Conservation (phyloP, 1,140 invertebrate species). For the Antheraea pernyi region DNA sequence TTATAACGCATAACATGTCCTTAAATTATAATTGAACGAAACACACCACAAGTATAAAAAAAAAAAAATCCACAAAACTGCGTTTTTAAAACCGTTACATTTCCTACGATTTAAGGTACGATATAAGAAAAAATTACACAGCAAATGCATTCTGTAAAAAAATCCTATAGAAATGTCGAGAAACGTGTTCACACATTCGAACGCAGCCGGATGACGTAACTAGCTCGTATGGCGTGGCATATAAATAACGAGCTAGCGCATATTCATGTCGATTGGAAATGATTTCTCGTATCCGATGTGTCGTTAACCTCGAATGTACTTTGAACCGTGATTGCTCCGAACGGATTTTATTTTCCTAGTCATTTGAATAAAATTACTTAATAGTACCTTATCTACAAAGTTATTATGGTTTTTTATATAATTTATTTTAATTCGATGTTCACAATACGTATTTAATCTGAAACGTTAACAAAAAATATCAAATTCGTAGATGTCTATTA, state of each 20-base stretch:
- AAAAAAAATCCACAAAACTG: no score
- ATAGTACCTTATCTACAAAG: neutral
- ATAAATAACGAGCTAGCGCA: conserved; percentile 2
- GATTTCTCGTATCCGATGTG: neutral
- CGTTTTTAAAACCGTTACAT: no score
- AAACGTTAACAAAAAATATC: no score
- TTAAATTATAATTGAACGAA: no score
- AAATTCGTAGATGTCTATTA: no score
- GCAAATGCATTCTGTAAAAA: no score
- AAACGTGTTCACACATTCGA: neutral
- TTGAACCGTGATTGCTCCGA: neutral
- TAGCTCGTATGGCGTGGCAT: neutral
- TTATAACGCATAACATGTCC: no score
- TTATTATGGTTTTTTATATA: neutral
- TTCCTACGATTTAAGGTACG: no score
- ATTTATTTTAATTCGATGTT: no score
- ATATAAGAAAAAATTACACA: no score
- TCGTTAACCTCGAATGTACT: conserved; percentile 2
- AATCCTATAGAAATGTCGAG: neutral
- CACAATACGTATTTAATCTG: no score
- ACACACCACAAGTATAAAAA: no score
- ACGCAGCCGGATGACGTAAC: neutral
- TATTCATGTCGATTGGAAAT: conserved; percentile 3
- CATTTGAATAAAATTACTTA: neutral
- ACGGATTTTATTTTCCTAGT: neutral